Evolutionary conservation across 2,113 vertebrate genomes (phyloP).

Genomic region (Oryzias melastigma): DNA sequence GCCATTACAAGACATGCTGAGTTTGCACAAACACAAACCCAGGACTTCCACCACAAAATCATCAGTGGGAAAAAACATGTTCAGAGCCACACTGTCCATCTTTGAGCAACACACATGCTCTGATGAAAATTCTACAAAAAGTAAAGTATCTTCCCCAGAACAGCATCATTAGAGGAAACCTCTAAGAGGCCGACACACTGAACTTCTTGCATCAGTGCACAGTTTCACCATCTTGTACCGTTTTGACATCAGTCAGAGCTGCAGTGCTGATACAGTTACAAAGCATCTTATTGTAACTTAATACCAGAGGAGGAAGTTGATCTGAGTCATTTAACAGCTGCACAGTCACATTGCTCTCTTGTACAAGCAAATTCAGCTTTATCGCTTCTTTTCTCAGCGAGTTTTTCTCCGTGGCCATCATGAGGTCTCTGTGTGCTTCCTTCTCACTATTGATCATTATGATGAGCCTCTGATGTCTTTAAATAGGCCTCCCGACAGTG

Average conservation of each 20-base stretch:
- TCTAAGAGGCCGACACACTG: constrained; percentile 4
- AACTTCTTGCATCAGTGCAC: constrained; percentile 6
- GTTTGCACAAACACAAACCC: constrained; percentile 46
- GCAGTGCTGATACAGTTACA: constrained; percentile 31
- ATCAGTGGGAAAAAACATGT: constrained; percentile 42
- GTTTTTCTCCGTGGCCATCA: constrained; percentile 17
- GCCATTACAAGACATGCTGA: constrained; percentile 53
- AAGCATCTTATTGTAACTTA: constrained; percentile 45
- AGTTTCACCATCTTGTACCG: constrained; percentile 29
- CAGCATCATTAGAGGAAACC: constrained; percentile 5
- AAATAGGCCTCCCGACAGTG: neutral
- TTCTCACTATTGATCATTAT: constrained; percentile 62
- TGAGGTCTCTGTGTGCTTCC: constrained; percentile 21
- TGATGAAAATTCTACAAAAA: constrained; percentile 7
- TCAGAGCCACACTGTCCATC: constrained; percentile 23
- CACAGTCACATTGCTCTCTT: constrained; percentile 53
- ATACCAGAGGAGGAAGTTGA: constrained; percentile 57
- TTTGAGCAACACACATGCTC: constrained; percentile 7
- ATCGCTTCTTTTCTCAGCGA: constrained; percentile 41
- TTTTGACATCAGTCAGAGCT: constrained; percentile 52
- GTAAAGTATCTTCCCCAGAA: neutral
- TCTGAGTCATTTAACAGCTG: constrained; percentile 67
- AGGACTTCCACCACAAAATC: constrained; percentile 64
- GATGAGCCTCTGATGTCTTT: constrained; percentile 50
- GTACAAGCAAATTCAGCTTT: constrained; percentile 49